These are phyloP conservation scores for Amiota communis DNA, from an alignment of 2,888 invertebrate genomes.

Conservation along the genomic window DNA sequence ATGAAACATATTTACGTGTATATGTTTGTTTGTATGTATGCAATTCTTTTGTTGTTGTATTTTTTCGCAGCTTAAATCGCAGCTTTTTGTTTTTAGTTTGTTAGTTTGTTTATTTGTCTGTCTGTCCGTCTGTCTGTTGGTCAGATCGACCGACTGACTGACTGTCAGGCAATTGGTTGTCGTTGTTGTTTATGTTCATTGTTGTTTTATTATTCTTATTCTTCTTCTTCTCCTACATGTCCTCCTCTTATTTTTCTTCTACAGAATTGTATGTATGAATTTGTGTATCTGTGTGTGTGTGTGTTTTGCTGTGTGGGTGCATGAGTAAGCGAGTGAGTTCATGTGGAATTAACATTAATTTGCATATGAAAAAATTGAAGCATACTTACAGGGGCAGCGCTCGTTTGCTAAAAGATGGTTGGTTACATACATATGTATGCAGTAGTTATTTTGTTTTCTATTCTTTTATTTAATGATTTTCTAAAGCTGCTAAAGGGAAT, in stretches of 20 bases:
- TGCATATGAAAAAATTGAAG: conserved; percentile 7
- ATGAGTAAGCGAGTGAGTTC: neutral
- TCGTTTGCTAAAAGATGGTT: no score
- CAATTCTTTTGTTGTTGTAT: conserved; percentile 32
- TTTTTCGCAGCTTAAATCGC: conserved; percentile 26
- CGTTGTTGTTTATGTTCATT: conserved; percentile 33
- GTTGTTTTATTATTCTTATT: neutral
- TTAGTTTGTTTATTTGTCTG: conserved; percentile 38
- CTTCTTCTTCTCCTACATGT: neutral
- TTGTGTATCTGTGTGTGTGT: neutral
- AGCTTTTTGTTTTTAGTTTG: conserved; percentile 35
- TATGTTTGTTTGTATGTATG: conserved; percentile 42
- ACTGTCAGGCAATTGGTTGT: conserved; percentile 33
- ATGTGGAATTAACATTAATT: neutral
- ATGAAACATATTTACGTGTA: conserved; percentile 19
- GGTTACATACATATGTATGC: no score
- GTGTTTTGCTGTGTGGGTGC: conserved; percentile 32
- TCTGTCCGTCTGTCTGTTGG: conserved; percentile 46
- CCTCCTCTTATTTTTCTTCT: neutral
- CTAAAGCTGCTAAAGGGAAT: no score
- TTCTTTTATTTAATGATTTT: no score
- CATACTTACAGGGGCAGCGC: conserved; percentile 1
- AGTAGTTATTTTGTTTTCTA: no score
- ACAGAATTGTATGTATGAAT: no score
- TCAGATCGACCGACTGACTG: conserved; percentile 43